A percentile compares a stretch with the other conserved stretches of the same genome.
Evolutionary conservation across 2,888 invertebrate species (phyloP).

Genomic region (Merodon equestris): DNA sequence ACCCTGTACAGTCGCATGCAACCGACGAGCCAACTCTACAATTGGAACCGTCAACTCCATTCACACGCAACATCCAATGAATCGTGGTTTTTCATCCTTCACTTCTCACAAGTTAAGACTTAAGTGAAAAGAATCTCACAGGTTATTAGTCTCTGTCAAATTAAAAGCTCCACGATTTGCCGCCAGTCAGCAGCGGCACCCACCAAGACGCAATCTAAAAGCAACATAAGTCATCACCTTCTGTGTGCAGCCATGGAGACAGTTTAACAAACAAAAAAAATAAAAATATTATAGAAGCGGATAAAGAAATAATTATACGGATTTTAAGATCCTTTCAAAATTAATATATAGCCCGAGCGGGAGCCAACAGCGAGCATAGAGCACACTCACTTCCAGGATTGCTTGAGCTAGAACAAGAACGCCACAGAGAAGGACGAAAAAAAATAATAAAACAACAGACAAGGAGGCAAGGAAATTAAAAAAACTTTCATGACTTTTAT

Average conservation of each 20-base stretch:
- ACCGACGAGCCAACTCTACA: slow-evolving; percentile 47
- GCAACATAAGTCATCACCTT: slow-evolving; percentile 35
- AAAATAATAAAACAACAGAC: not conserved
- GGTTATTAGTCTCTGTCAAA: slow-evolving; percentile 56
- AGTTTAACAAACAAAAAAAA: not conserved
- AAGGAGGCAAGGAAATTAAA: slow-evolving; percentile 62
- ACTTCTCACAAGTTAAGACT: slow-evolving; percentile 2
- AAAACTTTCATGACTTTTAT: slow-evolving; percentile 68
- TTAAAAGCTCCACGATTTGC: slow-evolving; percentile 43
- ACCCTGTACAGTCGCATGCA: slow-evolving; percentile 14
- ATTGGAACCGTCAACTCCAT: slow-evolving; percentile 50
- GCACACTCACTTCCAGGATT: too few relatives aligned
- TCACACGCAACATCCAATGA: slow-evolving; percentile 59
- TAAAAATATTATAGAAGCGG: not conserved
- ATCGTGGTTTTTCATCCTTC: slow-evolving; percentile 24
- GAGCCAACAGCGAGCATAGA: not conserved
- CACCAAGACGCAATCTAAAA: slow-evolving; percentile 49
- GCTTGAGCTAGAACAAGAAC: too few relatives aligned
- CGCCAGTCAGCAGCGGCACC: slow-evolving; percentile 30
- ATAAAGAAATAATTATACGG: slow-evolving; percentile 58
- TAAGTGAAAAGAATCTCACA: slow-evolving; percentile 15
- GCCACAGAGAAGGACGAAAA: too few relatives aligned
- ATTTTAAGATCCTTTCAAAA: slow-evolving; percentile 57
- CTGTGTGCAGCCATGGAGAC: slow-evolving; percentile 4
- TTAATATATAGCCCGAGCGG: slow-evolving; percentile 54